Evolutionary conservation across 2,797 vertebrate species (phyloP).

Genomic region (Hypotaenidia philippensis): DNA sequence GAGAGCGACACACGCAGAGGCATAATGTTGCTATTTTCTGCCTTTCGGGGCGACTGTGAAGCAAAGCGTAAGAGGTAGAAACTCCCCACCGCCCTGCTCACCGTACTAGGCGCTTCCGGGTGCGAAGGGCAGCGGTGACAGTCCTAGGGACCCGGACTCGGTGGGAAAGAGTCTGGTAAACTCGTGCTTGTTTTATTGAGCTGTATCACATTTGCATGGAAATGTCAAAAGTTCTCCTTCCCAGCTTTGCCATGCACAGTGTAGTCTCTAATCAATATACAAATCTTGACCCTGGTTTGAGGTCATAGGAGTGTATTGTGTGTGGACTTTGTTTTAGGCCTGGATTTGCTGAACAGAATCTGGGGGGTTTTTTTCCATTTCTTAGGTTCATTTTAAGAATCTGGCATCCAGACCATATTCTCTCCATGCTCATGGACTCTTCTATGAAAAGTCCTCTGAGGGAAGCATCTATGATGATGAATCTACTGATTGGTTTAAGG

Average conservation of each 20-base stretch:
- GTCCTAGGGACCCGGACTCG: neutral
- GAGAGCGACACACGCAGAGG: neutral
- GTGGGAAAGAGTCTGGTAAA: neutral
- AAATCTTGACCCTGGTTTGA: neutral
- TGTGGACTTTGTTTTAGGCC: neutral
- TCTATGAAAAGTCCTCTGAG: conserved; percentile 93
- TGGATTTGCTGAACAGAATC: neutral
- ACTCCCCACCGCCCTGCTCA: neutral
- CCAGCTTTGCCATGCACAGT: neutral
- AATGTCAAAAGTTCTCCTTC: neutral
- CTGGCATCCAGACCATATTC: conserved; percentile 90
- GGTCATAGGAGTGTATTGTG: neutral
- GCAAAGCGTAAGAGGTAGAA: neutral
- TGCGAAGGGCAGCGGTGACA: neutral
- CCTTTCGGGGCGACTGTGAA: accelerated
- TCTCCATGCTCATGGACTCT: conserved; percentile 92
- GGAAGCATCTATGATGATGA: conserved; percentile 91
- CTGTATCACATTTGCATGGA: neutral
- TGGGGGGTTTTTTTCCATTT: neutral
- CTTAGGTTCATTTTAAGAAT: conserved; percentile 93
- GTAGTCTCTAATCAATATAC: neutral
- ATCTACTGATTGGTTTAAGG: conserved; percentile 88
- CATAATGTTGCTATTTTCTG: neutral
- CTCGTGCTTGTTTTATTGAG: neutral
- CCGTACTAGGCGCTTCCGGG: neutral